Base-by-base conservation (phyloP, 2,797 vertebrate genomes). In the Centroberyx gerrardi region DNA sequence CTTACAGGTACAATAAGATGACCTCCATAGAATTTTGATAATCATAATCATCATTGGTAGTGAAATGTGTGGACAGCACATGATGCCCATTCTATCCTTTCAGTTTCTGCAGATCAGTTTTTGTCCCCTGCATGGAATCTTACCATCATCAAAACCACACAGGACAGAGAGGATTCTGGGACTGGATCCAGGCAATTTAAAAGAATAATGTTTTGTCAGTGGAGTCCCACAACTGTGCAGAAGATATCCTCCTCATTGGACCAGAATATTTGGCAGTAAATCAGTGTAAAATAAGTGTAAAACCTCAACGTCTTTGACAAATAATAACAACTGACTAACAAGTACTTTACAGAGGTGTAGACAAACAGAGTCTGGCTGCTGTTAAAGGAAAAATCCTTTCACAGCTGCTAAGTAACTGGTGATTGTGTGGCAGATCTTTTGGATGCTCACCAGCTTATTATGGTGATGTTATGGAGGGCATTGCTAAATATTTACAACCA, bases 51-150 rank as follows among this genome's bases (percentile, higher is more conserved):
- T 48, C 15, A 15, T 48, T 15, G 44, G 44, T 4, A 48, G 15
- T 48, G 13, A 48, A 48, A 48, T 17, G 44, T 48, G 44, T 48
- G 38, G 44, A 48, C 13, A 17, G 7, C 44, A 22, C 17, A 63
- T 68, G 62, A 51, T 40, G 4, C 51, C 8, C 53, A 29, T 74
- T 60, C n/a, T 58, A 68, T 81, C 27, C 44, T 27, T 69, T 75
- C 60, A 59, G 28, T 51, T 70, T 74, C 64, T 67, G 29, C 49
- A 58, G 55, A 3, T 36, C 10, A 56, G 0, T 36, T 61, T 71
- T 54, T 64, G 18, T 18, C 44, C 56, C 67, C 80, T 72, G 63
- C 65, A 83, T 84, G 81, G 74, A 81, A 78, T 74, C 79, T 85
- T 85, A 89, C 76, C 83, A 77, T 74, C 48, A 65, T 29, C 10